Evolutionary conservation across 2,888 invertebrate genomes (phyloP).

Genomic region (Trichogramma dendrolimi): DNA sequence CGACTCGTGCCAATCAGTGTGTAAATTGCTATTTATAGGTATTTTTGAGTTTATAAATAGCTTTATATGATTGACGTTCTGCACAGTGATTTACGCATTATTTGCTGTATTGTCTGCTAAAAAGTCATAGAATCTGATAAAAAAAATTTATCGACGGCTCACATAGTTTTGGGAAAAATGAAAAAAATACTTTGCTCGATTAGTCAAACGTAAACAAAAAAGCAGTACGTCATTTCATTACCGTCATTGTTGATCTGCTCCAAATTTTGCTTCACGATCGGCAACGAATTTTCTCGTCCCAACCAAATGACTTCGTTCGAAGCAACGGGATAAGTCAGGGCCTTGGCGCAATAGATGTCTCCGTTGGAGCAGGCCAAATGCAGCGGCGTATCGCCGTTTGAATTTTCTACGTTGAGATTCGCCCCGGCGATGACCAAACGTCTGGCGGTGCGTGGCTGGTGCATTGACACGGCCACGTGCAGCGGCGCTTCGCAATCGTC

Average conservation of each 20-base stretch:
- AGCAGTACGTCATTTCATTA: constrained; percentile 48
- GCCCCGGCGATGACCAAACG: constrained; percentile 80
- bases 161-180: too few relatives aligned
- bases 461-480: constrained; percentile 80
- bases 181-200: too few relatives aligned
- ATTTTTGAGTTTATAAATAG: too few relatives aligned
- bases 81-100: too few relatives aligned
- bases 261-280: constrained; percentile 59
- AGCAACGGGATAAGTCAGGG: constrained; percentile 67
- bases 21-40: too few relatives aligned
- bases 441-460: constrained; percentile 70
- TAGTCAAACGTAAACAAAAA: too few relatives aligned
- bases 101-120: too few relatives aligned
- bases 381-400: constrained; percentile 78
- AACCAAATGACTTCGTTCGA: constrained; percentile 26
- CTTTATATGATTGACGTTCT: too few relatives aligned
- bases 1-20: too few relatives aligned
- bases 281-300: constrained; percentile 47
- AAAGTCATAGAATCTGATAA: too few relatives aligned
- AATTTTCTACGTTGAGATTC: constrained; percentile 58
- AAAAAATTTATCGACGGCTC: too few relatives aligned
- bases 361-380: constrained; percentile 76
- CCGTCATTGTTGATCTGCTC: constrained; percentile 83
- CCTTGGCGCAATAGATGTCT: constrained; percentile 67
- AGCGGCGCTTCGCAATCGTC: constrained; percentile 76